Percentiles rank a stretch among this genome's conserved stretches.
phyloP scores from a whole-genome alignment of 1,140 invertebrate genomes.

The Venustaconcha ellipsiformis region DNA sequence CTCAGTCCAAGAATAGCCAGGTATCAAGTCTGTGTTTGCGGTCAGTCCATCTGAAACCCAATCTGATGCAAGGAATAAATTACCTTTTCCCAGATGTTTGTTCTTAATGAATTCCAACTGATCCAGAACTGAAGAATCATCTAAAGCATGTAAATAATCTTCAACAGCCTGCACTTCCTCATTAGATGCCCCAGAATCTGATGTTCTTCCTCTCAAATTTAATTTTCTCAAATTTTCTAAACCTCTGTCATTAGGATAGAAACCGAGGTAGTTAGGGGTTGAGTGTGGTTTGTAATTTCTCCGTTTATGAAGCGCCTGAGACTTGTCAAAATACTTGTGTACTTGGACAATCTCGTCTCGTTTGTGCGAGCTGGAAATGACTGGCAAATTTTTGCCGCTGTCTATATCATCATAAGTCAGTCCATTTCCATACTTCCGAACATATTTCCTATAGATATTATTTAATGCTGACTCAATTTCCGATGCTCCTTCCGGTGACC shows the following conservation, averaged over 20 bases:
- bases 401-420: not conserved
- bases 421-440: not conserved
- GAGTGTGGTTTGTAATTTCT: conserved; percentile 12
- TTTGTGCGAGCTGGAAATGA: conserved; percentile 40
- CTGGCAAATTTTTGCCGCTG: not conserved
- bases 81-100: too few relatives aligned
- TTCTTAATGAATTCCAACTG: too few relatives aligned
- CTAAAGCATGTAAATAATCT: too few relatives aligned
- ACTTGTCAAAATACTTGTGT: conserved; percentile 59
- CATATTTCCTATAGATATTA: conserved; percentile 22
- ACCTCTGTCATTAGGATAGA: conserved; percentile 5
- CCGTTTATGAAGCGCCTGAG: conserved; percentile 44
- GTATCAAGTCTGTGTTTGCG: too few relatives aligned
- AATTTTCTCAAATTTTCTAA: not conserved
- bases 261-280: conserved; percentile 3
- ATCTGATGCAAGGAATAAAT: too few relatives aligned
- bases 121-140: too few relatives aligned
- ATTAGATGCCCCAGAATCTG: too few relatives aligned
- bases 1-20: too few relatives aligned
- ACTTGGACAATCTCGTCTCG: conserved; percentile 56
- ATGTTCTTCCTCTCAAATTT: too few relatives aligned
- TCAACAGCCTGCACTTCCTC: too few relatives aligned
- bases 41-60: too few relatives aligned
- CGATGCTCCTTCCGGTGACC: conserved; percentile 9
- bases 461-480: conserved; percentile 40